A percentile compares a stretch with the other conserved stretches of the same genome.
These are phyloP conservation scores for Oryzias melastigma DNA, from an alignment of 2,113 vertebrate species.

Conservation along the genomic window DNA sequence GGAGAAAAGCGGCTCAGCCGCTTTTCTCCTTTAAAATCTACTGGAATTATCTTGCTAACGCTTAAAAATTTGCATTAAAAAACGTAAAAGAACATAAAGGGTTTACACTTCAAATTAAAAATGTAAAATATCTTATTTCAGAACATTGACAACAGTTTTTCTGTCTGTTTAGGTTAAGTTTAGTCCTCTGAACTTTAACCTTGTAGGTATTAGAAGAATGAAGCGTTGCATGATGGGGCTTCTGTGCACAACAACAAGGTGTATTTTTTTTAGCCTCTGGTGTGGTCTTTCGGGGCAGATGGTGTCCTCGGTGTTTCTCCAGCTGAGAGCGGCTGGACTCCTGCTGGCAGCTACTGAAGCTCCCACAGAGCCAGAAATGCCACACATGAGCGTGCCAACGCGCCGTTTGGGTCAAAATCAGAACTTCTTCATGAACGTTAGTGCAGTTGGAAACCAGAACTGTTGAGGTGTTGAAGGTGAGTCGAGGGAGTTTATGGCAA, in stretches of 20 bases:
- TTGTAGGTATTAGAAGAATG: not conserved
- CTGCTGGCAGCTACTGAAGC: slow-evolving; percentile 55
- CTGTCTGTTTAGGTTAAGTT: too few relatives aligned
- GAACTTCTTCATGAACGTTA: not conserved
- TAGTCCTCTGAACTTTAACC: slow-evolving; percentile 27
- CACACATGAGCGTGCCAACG: slow-evolving; percentile 13
- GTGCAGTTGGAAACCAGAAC: too few relatives aligned
- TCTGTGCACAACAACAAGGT: slow-evolving; percentile 6
- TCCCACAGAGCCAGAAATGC: slow-evolving; percentile 47
- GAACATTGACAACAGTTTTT: too few relatives aligned
- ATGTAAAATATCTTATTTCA: too few relatives aligned
- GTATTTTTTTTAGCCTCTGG: slow-evolving; percentile 17
- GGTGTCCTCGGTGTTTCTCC: slow-evolving; percentile 37
- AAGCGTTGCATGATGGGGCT: not conserved
- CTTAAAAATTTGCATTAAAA: too few relatives aligned
- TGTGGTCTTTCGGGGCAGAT: slow-evolving; percentile 49
- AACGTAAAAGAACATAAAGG: too few relatives aligned
- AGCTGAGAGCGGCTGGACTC: slow-evolving; percentile 8
- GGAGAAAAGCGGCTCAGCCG: too few relatives aligned
- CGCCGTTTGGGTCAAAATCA: not conserved
- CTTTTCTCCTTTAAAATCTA: too few relatives aligned
- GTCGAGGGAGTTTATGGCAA: too few relatives aligned
- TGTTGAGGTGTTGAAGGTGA: too few relatives aligned
- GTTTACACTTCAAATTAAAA: too few relatives aligned
- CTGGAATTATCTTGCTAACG: too few relatives aligned